Evolutionary conservation across 2,888 invertebrate species (phyloP), one percentile per base, ranked within the genome.

Genomic region (Portevinia maculata): DNA sequence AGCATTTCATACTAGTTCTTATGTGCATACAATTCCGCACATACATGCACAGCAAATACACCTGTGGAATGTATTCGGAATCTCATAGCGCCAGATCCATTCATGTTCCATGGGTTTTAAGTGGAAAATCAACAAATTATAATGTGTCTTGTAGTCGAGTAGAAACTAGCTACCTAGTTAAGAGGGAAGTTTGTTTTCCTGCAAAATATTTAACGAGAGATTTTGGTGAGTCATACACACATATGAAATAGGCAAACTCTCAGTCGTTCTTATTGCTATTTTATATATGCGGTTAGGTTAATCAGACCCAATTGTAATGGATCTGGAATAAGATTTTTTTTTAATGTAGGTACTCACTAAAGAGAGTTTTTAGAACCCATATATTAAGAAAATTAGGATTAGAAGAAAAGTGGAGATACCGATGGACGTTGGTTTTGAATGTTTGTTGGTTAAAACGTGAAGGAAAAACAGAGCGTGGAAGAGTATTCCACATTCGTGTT

Each of bases 51-150:
- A 46, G 78, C 55, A 78, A 78, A 83, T 71, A 83, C 83, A 83
- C 83, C 74, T 79, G 76, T 73, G 75, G 84, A 79, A 65, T 79
- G 64, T 70, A 74, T 84, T 74, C 75, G 52, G 41, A 85, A 74
- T 65, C 84, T 79, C 60, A 60, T 70, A 52, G 71, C 60, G 55
- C 70, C 55, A 70, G 71, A 78, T 83, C 71, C 73, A 78, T 76
- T 73, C 78, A 83, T 83, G 83, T 83, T 78, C 76, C 81, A 75
- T 75, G 85, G 86, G 86, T 86, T 88, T 87, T 86, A 88, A 88
- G 87, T 87, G 88, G 85, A 88, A 86, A 87, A 86, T 85, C 87
- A 88, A 88, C 87, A 88, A 88, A 87, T 88, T 88, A 87, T 85
- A 85, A 84, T 86, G 83, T 78, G 79, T 85, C 85, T 86, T 86